Conservation (phyloP, 2,888 invertebrate genomes). For the Sphaerophoria taeniata region DNA sequence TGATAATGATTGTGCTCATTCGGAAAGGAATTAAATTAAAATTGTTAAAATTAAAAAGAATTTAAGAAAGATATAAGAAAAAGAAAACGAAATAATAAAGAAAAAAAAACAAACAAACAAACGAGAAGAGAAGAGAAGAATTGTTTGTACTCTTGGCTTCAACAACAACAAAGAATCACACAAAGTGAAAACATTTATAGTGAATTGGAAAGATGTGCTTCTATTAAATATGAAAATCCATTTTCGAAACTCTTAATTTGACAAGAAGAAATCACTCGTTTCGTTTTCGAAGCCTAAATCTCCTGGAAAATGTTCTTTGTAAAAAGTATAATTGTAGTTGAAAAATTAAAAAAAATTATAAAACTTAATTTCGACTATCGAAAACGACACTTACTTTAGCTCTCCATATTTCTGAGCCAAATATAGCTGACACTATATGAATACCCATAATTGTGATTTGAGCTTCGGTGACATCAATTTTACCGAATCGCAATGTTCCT, state of each 20-base stretch:
- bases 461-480: slow-evolving; percentile 98
- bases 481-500: slow-evolving; percentile 94
- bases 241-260: slow-evolving; percentile 18
- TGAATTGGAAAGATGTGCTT: slow-evolving; percentile 48
- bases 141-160: slow-evolving; percentile 47
- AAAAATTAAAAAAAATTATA: slow-evolving; percentile 11
- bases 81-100: slow-evolving; percentile 30
- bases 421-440: slow-evolving; percentile 92
- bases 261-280: slow-evolving; percentile 58
- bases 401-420: slow-evolving; percentile 95
- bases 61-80: not conserved
- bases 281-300: slow-evolving; percentile 74
- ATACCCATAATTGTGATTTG: slow-evolving; percentile 96
- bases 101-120: slow-evolving; percentile 13
- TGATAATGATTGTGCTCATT: slow-evolving; percentile 37
- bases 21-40: slow-evolving; percentile 77
- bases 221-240: slow-evolving; percentile 26
- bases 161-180: slow-evolving; percentile 29
- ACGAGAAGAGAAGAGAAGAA: slow-evolving; percentile 32
- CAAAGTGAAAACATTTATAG: slow-evolving; percentile 40
- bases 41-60: slow-evolving; percentile 19
- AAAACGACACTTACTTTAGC: slow-evolving; percentile 85
- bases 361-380: not conserved
- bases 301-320: slow-evolving; percentile 77
- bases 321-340: slow-evolving; percentile 58